Percentiles rank a stretch among this genome's conserved stretches.
phyloP scores from a whole-genome alignment of 2,888 invertebrate species.

The Metopia argyrocephala region DNA sequence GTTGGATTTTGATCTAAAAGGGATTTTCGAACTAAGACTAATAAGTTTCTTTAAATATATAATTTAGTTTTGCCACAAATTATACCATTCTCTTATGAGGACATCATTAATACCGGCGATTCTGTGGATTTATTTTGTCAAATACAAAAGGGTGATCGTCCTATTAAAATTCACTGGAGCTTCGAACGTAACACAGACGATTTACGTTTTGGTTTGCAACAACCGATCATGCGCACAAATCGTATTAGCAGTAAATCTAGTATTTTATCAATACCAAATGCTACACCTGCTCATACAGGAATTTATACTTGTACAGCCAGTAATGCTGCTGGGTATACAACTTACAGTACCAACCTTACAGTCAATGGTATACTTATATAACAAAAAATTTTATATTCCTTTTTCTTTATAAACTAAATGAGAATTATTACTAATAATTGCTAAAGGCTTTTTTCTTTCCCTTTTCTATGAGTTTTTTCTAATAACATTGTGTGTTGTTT shows the following conservation, averaged over 20 bases:
- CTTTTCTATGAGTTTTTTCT: background rate
- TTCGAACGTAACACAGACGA: slow-evolving; percentile 74
- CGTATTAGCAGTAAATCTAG: slow-evolving; percentile 83
- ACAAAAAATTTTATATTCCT: no score
- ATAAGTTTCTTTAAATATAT: slow-evolving; percentile 37
- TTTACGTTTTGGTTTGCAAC: slow-evolving; percentile 66
- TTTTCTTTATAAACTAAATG: slow-evolving; percentile 22
- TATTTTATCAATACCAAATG: slow-evolving; percentile 81
- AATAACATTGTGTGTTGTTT: background rate
- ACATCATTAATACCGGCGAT: slow-evolving; percentile 85
- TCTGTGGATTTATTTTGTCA: slow-evolving; percentile 85
- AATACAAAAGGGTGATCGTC: slow-evolving; percentile 84
- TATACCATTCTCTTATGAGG: slow-evolving; percentile 87
- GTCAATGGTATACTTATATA: slow-evolving; percentile 80
- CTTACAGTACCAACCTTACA: slow-evolving; percentile 81
- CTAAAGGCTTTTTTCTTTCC: no score
- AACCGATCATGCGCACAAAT: slow-evolving; percentile 80
- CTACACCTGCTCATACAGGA: slow-evolving; percentile 82
- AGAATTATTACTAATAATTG: slow-evolving; percentile 15
- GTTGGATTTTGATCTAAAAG: no score
- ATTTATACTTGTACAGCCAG: slow-evolving; percentile 81
- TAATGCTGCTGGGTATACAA: slow-evolving; percentile 80
- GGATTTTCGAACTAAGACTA: background rate
- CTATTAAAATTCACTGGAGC: slow-evolving; percentile 85
- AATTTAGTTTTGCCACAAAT: slow-evolving; percentile 86